Conservation (phyloP, 2,797 vertebrate genomes). For the Myotis pilosus region DNA sequence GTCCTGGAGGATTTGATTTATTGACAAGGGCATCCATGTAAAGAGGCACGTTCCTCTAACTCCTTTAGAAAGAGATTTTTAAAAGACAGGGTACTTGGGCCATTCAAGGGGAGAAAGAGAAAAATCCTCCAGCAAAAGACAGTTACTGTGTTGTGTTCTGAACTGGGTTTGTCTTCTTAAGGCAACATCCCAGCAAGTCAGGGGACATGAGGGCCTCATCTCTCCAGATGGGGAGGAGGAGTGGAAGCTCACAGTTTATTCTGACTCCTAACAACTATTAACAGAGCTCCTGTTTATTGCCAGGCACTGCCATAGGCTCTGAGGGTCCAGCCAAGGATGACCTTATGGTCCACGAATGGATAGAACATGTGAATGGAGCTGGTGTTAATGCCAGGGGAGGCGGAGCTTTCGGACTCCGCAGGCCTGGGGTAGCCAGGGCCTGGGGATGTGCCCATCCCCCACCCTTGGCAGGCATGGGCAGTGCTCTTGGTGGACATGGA, state of each 20-base stretch:
- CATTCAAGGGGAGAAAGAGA: background rate
- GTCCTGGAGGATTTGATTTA: background rate
- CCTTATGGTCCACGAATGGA: background rate
- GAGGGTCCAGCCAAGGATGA: background rate
- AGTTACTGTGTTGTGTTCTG: background rate
- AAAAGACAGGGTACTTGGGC: background rate
- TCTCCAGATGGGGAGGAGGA: background rate
- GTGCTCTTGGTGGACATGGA: background rate
- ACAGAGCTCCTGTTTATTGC: background rate
- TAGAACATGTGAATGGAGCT: background rate
- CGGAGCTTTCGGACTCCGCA: background rate
- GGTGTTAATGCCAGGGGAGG: background rate
- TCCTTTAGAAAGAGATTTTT: conserved; percentile 18
- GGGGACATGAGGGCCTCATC: background rate
- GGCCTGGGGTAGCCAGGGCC: background rate
- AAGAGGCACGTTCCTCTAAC: background rate
- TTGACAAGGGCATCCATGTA: background rate
- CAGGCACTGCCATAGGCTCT: background rate
- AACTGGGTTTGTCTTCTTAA: background rate
- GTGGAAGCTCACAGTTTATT: background rate
- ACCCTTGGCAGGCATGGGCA: background rate
- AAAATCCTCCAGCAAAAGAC: background rate
- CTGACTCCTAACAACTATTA: no score
- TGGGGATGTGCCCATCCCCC: background rate
- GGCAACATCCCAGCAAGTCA: background rate